These are phyloP conservation scores for Tiphia femorata DNA, from an alignment of 2,888 invertebrate species.

Conservation along the genomic window DNA sequence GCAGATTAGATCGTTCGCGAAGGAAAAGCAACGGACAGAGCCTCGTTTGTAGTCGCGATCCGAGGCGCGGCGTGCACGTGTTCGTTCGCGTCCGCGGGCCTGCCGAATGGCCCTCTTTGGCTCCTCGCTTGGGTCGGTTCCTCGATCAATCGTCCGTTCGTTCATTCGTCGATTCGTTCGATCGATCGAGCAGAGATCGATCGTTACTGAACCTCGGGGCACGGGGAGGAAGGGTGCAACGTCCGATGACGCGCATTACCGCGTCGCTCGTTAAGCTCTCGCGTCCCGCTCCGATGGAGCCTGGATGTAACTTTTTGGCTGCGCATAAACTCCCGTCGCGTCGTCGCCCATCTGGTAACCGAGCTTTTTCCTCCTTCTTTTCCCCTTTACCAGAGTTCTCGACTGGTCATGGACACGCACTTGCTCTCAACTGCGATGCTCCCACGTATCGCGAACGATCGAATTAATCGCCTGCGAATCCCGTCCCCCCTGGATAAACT, in stretches of 20 bases:
- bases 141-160: too few species aligned
- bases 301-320: neutral
- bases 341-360: neutral
- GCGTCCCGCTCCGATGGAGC: neutral
- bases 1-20: conserved; percentile 12
- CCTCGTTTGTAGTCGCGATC: conserved; percentile 18
- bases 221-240: neutral
- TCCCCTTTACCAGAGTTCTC: neutral
- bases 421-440: too few species aligned
- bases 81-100: conserved; percentile 10
- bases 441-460: too few species aligned
- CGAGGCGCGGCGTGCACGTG: conserved; percentile 14
- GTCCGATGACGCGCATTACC: neutral
- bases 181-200: conserved; percentile 8
- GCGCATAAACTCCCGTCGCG: neutral
- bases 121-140: too few species aligned
- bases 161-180: conserved; percentile 16
- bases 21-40: conserved; percentile 20
- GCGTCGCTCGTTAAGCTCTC: neutral
- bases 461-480: too few species aligned
- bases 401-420: too few species aligned
- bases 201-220: neutral
- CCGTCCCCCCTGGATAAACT: too few species aligned
- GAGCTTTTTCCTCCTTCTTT: neutral
- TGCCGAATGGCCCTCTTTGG: too few species aligned